Base-by-base conservation (phyloP, 2,113 vertebrate species). In the Potamarius usumacintae region DNA sequence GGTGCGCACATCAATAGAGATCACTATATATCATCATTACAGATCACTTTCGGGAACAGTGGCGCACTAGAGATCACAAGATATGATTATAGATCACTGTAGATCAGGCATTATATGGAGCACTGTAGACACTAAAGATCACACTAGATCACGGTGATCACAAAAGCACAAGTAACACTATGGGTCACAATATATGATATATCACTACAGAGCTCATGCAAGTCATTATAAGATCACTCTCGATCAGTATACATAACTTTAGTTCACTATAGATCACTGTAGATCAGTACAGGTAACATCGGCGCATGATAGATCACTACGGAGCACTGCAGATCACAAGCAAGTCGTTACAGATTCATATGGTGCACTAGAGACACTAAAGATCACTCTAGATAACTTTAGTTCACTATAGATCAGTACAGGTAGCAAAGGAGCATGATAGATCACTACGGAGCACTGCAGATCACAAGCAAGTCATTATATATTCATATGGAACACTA, bases 1-100 rank as follows among this genome's bases (percentile, higher is more conserved):
- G 98, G 98, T 99, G 94, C 0, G 87, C 25, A 22, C 79, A 22
- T 80, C 78, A 57, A 20, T 5, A 18, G 12, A n/a, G 34, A 71
- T 71, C 71, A 48, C 7, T 20, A 18, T 27, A 20, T 8, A 27
- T 14, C 7, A 5, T 15, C 4, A 74, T 20, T 20, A 20, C 5
- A 74, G 50, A 53, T n/a, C 34, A 20, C 25, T 48, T 42, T 42
- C 4, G 42, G 42, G 42, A 42, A 42, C 4, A 42, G 9, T 25
- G 52, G 42, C 25, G 6, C 48, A 50, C 18, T 22, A 22, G 4
- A 50, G 42, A 50, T 22, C 77, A 18, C 25, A 18, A 30, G 34
- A 34, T 15, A 57, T 57, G 1, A 57, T 12, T 57, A 57, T 12
- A 57, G 55, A 57, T 57, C 55, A 53, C 48, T 14, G 6, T 25